phyloP scores from a whole-genome alignment of 2,797 vertebrate genomes.

The Oreortyx pictus region DNA sequence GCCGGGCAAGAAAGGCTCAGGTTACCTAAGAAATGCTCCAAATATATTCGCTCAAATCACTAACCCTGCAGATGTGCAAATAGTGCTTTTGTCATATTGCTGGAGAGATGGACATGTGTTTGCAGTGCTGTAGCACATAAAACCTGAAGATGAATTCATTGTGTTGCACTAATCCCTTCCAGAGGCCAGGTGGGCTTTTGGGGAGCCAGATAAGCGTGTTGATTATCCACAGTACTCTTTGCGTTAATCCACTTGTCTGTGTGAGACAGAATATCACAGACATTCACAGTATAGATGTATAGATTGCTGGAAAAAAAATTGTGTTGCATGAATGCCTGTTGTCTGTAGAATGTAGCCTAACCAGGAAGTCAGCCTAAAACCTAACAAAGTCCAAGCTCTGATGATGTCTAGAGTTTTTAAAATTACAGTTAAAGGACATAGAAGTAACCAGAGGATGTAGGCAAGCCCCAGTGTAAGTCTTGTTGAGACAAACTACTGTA shows the following conservation, averaged over 20 bases:
- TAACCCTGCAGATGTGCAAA: slow-evolving; percentile 67
- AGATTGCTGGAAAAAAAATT: slow-evolving; percentile 8
- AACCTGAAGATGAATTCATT: slow-evolving; percentile 58
- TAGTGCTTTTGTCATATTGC: slow-evolving; percentile 53
- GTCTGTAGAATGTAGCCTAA: slow-evolving; percentile 22
- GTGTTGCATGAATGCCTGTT: neutral
- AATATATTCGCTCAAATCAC: slow-evolving; percentile 58
- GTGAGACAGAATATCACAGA: neutral
- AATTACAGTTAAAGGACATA: neutral
- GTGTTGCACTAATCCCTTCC: slow-evolving; percentile 57
- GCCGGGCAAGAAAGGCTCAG: slow-evolving; percentile 24
- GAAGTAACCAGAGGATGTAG: neutral
- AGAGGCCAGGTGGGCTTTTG: slow-evolving; percentile 58
- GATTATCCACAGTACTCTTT: slow-evolving; percentile 36
- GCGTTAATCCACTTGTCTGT: slow-evolving; percentile 33
- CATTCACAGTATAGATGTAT: slow-evolving; percentile 11
- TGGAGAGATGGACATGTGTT: slow-evolving; percentile 51
- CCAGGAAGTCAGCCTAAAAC: neutral
- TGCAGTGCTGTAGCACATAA: slow-evolving; percentile 50
- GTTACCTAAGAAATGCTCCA: slow-evolving; percentile 59
- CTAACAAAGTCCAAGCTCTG: neutral
- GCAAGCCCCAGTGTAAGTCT: neutral
- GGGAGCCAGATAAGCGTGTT: slow-evolving; percentile 35
- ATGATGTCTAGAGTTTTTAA: neutral
- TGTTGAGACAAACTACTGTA: neutral